A percentile compares a stretch with the other conserved stretches of the same genome.
Evolutionary conservation across 2,797 vertebrate genomes (phyloP).

Genomic region (Pangasius krempfi): DNA sequence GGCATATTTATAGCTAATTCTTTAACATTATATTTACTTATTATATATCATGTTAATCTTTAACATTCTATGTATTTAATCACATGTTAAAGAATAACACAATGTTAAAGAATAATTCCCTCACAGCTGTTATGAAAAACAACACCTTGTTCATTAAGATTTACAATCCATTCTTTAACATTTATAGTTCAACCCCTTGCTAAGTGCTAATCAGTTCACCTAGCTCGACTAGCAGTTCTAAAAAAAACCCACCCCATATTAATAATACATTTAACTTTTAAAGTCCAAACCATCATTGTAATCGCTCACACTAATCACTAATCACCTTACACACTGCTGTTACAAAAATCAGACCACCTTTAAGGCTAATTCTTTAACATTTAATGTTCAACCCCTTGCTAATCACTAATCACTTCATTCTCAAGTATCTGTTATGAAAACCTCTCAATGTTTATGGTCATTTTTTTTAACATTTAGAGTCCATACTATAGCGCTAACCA

Average conservation of each 20-base stretch:
- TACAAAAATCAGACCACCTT: background rate
- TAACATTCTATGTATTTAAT: too few relatives aligned
- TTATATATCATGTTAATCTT: too few relatives aligned
- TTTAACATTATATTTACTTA: background rate
- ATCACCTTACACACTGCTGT: background rate
- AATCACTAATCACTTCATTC: background rate
- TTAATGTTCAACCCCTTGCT: background rate
- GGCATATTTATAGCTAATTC: background rate
- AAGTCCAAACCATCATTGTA: background rate
- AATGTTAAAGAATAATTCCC: too few relatives aligned
- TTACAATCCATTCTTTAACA: slow-evolving; percentile 3
- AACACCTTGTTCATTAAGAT: background rate
- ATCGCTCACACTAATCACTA: background rate
- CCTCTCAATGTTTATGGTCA: background rate
- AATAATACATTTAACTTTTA: background rate
- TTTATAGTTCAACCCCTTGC: background rate
- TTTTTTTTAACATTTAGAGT: background rate
- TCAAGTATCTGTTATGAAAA: background rate
- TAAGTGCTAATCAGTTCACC: background rate
- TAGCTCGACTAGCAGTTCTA: background rate
- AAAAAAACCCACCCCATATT: background rate
- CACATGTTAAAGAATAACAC: too few relatives aligned
- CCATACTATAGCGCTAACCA: background rate
- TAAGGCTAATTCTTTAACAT: slow-evolving; percentile 18
- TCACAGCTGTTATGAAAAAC: background rate